Percentiles rank a stretch among this genome's conserved stretches.
These are phyloP conservation scores for Mesorhabditis sp. DNA, from an alignment of 2,888 invertebrate genomes.

Conservation along the genomic window DNA sequence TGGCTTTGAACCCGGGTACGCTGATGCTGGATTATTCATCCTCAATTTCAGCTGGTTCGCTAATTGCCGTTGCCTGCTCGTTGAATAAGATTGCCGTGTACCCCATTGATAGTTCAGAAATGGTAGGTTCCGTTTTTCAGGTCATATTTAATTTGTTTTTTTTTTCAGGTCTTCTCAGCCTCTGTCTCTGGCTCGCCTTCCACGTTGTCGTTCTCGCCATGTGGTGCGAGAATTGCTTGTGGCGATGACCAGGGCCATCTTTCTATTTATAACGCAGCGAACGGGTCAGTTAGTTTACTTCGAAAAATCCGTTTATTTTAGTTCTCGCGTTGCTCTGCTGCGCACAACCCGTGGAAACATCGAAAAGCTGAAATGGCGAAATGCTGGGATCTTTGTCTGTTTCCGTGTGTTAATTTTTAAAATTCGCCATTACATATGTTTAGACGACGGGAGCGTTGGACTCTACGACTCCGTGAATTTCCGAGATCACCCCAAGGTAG, in stretches of 20 bases:
- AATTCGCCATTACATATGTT: not conserved
- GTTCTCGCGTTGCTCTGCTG: conserved; percentile 18
- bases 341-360: conserved; percentile 58
- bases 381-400: conserved; percentile 65
- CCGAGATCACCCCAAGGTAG: not conserved
- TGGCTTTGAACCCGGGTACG: not conserved
- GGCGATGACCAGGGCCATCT: not conserved
- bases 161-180: not conserved
- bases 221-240: not conserved
- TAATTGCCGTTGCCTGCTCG: not conserved
- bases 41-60: not conserved
- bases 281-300: not conserved
- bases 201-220: not conserved
- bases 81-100: not conserved
- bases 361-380: conserved; percentile 63
- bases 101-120: not conserved
- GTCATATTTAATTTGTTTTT: not conserved
- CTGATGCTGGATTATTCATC: not conserved
- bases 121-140: not conserved
- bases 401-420: conserved; percentile 60
- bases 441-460: conserved; percentile 67
- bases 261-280: not conserved
- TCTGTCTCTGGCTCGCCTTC: conserved; percentile 2
- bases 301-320: conserved; percentile 14
- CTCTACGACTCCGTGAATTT: conserved; percentile 54